Base-by-base conservation (phyloP, 2,113 vertebrate genomes). In the Brachyhypopomus occidentalis region DNA sequence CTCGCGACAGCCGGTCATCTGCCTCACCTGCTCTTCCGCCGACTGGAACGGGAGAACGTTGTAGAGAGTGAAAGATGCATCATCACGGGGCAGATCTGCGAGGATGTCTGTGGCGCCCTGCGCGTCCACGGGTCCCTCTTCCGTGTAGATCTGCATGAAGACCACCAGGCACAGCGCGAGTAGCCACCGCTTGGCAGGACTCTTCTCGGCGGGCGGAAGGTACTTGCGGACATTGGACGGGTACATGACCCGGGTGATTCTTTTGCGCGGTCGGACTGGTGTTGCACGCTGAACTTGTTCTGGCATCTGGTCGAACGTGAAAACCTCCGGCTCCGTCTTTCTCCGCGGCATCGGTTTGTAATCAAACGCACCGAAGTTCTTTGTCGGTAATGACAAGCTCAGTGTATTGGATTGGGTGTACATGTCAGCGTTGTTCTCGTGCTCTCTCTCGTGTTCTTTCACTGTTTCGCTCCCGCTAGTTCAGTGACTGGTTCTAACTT, bases 111-210 rank as follows among this genome's bases (percentile, higher is more conserved):
- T 8, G 22, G 17, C 36, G 72, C 41, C n/a, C 71, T 85, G 60
- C 16, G 87, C 20, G 9, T 90, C 91, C 0, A 78, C 72, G 85
- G 78, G 84, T 8, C 88, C 88, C 17, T 94, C 93, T 87, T 93
- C 93, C 63, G 90, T 91, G 91, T 93, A 94, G 89, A 94, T 91
- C 89, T 94, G 94, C 89, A 91, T 89, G 77, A 93, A 89, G 59
- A 94, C 87, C 86, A 94, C 92, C 85, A 94, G 89, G 66, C 88
- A 89, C 80, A 94, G 91, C 38, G 89, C 27, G 25, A 94, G 9
- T 80, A 94, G 87, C 92, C 92, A 92, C 67, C 94, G 92, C 84
- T 94, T 92, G 75, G 87, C 92, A 0, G 84, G 85, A 84, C 84
- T 93, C 85, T 82, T 91, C 91, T 94, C 94, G 4, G 88, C 91